phyloP scores from a whole-genome alignment of 92 coral and sea anemone species.

The Porites rus region DNA sequence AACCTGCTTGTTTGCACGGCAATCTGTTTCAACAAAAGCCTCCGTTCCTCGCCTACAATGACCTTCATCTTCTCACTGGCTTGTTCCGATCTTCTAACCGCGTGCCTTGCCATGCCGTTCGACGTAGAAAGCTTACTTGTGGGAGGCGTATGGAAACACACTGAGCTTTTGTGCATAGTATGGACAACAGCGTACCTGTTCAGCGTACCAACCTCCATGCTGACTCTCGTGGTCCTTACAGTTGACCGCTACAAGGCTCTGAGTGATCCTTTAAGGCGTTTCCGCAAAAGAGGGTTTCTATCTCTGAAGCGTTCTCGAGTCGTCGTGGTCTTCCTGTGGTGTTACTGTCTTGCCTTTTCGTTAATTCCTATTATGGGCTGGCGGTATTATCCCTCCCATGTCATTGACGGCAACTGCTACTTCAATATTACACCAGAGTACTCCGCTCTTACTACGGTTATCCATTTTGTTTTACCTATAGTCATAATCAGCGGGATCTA shows the following conservation, averaged over 20 bases:
- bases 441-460: conserved; percentile 77
- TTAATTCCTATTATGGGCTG: conserved; percentile 89
- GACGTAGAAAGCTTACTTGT: conserved; percentile 80
- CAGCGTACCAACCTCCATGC: conserved; percentile 91
- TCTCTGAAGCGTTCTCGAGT: conserved; percentile 76
- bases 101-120: conserved; percentile 83
- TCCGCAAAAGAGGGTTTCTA: conserved; percentile 71
- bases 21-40: conserved; percentile 69
- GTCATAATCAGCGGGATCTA: conserved; percentile 78
- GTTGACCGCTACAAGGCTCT: conserved; percentile 95
- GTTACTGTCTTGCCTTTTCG: conserved; percentile 82
- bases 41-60: conserved; percentile 84
- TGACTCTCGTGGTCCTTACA: conserved; percentile 82
- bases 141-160: conserved; percentile 74
- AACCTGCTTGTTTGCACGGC: conserved; percentile 86
- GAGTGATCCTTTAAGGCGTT: conserved; percentile 85
- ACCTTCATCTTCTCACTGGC: conserved; percentile 91
- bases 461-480: conserved; percentile 87
- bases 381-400: conserved; percentile 57
- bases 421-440: conserved; percentile 79
- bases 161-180: conserved; percentile 64
- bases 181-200: conserved; percentile 92
- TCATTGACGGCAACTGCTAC: conserved; percentile 43
- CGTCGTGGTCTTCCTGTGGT: conserved; percentile 77
- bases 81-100: conserved; percentile 86